Evolutionary conservation across 2,113 vertebrate genomes (phyloP), one percentile per base, ranked within the genome.

Genomic region (Pseudonaja textilis): DNA sequence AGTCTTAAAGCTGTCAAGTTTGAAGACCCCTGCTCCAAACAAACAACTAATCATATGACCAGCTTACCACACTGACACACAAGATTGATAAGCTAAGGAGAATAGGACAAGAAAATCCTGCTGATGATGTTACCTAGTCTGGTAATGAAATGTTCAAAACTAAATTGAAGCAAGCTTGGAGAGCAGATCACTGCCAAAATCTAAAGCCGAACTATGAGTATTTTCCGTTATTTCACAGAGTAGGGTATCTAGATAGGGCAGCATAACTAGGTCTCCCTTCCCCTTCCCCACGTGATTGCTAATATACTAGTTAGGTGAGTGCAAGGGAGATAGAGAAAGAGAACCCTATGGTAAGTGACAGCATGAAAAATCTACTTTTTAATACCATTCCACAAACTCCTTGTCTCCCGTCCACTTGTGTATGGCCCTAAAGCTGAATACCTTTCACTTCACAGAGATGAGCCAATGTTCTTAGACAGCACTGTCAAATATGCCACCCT

Each of bases 341-440:
- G 90, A 94, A 2, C n/a, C 88, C 87, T 91, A 85, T 10, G 89
- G 93, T 87, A 56, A 89, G 42, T 91, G 95, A 90, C 54, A 94
- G 90, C 89, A 93, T 86, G n/a, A 93, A 93, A 94, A 93, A 90
- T 55, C 86, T 88, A 4, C 14, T 12, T 93, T 93, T 95, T 74
- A 89, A 89, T 91, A 7, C 26, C 87, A 94, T 56, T 22, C 95
- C 69, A 90, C 52, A 93, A 93, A 90, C 22, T 39, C n/a, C 91
- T 91, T 94, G 74, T 92, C 90, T 96, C 93, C 85, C 42, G 94
- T 92, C 74, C 7, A 64, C 81, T 69, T 95, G 25, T 90, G 94
- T 94, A 95, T 69, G 39, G 26, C 50, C 69, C 47, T 85, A 61
- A 90, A 93, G 50, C 42, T 94, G n/a, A 95, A 89, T 47, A 61